A percentile compares a stretch with the other conserved stretches of the same genome.
These are phyloP conservation scores for Heliconius melpomene DNA, from an alignment of 1,140 invertebrate species.

Conservation along the genomic window DNA sequence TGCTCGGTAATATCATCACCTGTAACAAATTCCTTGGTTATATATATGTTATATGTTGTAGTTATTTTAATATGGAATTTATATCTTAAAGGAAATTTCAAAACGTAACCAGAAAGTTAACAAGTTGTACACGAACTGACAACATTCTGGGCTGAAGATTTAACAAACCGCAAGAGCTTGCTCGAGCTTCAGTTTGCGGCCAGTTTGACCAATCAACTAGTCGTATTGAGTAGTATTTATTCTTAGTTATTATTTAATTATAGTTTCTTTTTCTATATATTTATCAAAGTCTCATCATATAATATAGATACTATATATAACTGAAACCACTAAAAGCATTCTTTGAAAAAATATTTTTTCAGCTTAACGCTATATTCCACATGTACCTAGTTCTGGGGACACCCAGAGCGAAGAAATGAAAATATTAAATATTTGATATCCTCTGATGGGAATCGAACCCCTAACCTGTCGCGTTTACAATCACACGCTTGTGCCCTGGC, in stretches of 20 bases:
- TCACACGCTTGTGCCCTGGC: too few relatives aligned
- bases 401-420: too few relatives aligned
- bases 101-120: background rate
- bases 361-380: too few relatives aligned
- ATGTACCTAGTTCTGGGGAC: too few relatives aligned
- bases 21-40: constrained; percentile 57
- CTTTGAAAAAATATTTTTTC: too few relatives aligned
- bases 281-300: too few relatives aligned
- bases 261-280: background rate
- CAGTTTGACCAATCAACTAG: background rate
- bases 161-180: constrained; percentile 23
- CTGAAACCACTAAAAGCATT: too few relatives aligned
- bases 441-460: too few relatives aligned
- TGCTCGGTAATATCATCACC: constrained; percentile 76
- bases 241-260: background rate
- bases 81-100: background rate
- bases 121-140: background rate
- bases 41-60: background rate
- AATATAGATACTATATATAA: too few relatives aligned
- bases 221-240: background rate
- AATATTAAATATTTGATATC: too few relatives aligned
- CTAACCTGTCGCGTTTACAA: too few relatives aligned
- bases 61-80: background rate
- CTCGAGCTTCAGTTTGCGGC: constrained; percentile 24
- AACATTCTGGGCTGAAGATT: constrained; percentile 4